Base-by-base conservation (phyloP, 2,888 invertebrate genomes). In the Gortyna flavago region DNA sequence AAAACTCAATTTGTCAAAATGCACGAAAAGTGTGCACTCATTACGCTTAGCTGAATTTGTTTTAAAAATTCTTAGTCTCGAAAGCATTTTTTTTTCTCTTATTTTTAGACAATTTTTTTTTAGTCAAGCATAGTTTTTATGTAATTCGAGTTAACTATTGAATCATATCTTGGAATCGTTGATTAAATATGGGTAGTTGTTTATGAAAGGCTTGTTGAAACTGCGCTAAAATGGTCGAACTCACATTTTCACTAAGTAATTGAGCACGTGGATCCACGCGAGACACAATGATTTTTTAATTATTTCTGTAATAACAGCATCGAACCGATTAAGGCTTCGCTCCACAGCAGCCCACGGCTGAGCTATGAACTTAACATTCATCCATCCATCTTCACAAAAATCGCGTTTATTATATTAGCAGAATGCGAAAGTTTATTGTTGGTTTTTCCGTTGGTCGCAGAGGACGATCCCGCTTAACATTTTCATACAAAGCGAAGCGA, bases 91-190 rank as follows among this genome's bases (percentile, higher is more conserved):
- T 72, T 73, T 76, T 70, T 57, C 18, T 69, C 68, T 67, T 54
- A 80, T 18, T 68, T 76, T 81, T 71, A 70, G 72, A 74, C 38
- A n/a, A 25, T 73, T 78, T 83, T 73, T 78, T 83, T 74, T 78
- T 75, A 77, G 76, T 77, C 68, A 7, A 64, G 38, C 11, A 67
- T 87, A 86, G 79, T 77, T 82, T 68, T 64, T 83, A 83, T 65
- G 76, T 83, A 78, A 81, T 77, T 75, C 78, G 57, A 35, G 81
- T 88, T 85, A 85, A 85, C 85, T 86, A 85, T 81, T 54, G 38
- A 82, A 83, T 82, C 88, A 88, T 88, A 89, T 89, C 85, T 87
- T 80, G 25, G n/a, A 62, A 59, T 81, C 79, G 67, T 84, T 88
- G 76, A 68, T 84, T 83, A 84, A 84, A 83, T 83, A 84, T 83